Evolutionary conservation across 2,888 invertebrate genomes (phyloP).

Genomic region (Horisme vitalbata): DNA sequence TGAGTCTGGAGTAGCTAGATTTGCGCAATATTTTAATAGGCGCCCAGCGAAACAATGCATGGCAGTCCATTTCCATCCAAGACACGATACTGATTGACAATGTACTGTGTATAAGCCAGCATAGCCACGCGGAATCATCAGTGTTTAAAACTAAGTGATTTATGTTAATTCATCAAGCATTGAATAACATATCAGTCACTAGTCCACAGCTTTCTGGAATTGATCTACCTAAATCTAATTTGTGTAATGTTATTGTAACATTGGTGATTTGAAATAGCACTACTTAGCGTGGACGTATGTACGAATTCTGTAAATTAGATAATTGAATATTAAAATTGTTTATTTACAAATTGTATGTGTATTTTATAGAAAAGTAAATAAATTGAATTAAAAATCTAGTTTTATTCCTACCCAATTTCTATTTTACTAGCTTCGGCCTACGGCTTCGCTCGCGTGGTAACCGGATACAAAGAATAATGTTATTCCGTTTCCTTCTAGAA

Average conservation of each 20-base stretch:
- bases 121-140: not conserved
- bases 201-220: slow-evolving; percentile 33
- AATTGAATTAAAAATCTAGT: slow-evolving; percentile 45
- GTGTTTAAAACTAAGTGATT: slow-evolving; percentile 11
- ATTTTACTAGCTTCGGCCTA: too few relatives aligned
- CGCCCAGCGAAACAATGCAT: too few relatives aligned
- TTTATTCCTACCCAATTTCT: too few relatives aligned
- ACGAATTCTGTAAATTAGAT: slow-evolving; percentile 71
- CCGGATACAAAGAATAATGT: too few relatives aligned
- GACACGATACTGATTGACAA: too few relatives aligned
- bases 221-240: slow-evolving; percentile 21
- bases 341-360: slow-evolving; percentile 83
- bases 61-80: too few relatives aligned
- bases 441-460: too few relatives aligned
- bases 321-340: slow-evolving; percentile 79
- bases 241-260: slow-evolving; percentile 23
- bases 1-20: too few relatives aligned
- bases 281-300: slow-evolving; percentile 55
- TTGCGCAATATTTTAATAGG: too few relatives aligned
- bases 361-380: slow-evolving; percentile 81
- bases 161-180: slow-evolving; percentile 36
- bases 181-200: slow-evolving; percentile 65
- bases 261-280: slow-evolving; percentile 35
- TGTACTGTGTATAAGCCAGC: not conserved
- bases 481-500: too few relatives aligned